Evolutionary conservation across 2,888 invertebrate genomes (phyloP), one percentile per base, ranked within the genome.

Genomic region (Ctena decussata): DNA sequence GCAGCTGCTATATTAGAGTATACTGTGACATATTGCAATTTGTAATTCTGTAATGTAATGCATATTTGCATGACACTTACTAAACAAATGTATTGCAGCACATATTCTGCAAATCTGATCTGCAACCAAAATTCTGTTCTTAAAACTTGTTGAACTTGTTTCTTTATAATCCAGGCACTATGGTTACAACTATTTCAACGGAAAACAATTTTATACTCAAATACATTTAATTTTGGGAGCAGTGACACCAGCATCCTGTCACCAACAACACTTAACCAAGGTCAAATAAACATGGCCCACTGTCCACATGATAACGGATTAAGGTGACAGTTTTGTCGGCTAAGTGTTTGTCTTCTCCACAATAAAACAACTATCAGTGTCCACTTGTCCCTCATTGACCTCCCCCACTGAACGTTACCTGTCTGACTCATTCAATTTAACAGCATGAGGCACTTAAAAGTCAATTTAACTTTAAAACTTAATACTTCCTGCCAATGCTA

Each of bases 331-430:
- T 60, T 60, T 60, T 27, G 60, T 60, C 30, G 3, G 5, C 6
- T 6, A 60, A 60, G 60, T 60, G 30, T 49, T 49, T 49, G 49
- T 49, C 11, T 49, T 18, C 12, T 8, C n/a, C 49, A 41, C 49
- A 24, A 27, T 30, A 60, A 30, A 30, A 30, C 30, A 24, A 27
- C 60, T 60, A 60, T 60, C 60, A 60, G 27, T 60, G 60, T 60
- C 60, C 24, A 60, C 60, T 60, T 60, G 60, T 60, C 60, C 60
- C 60, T 60, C 15, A 60, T 8, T 60, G 60, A 60, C 60, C 60
- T n/a, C 11, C 24, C 53, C 5, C n/a, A n/a, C n/a, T n/a, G n/a
- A n/a, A n/a, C n/a, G n/a, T 53, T 41, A 11, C 8, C 41, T 41
- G 15, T n/a, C 53, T 15, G 5, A 53, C 8, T 5, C 21, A 53